Base-by-base conservation (phyloP, 2,797 vertebrate species). In the Benthosema pterotum region DNA sequence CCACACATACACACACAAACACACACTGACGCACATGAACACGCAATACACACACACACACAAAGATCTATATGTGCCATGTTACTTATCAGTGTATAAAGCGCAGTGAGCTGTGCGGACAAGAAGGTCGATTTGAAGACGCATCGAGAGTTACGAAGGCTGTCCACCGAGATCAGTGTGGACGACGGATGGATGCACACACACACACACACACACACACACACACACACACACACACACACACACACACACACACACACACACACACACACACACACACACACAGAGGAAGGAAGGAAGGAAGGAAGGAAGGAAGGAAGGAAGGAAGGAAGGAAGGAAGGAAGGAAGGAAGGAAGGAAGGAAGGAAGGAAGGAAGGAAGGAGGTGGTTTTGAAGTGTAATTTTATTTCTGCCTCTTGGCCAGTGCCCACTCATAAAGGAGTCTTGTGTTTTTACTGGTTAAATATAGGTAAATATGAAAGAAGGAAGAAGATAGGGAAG, bases 91-190 rank as follows among this genome's bases (percentile, higher is more conserved):
- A 45, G 63, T 68, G 59, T 75, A 71, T 77, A 77, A 83, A 84
- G 62, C 51, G 43, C 74, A 68, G 60, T 12, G 69, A 85, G 74
- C 54, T 50, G 69, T 75, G 56, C 65, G 60, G 54, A 22, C 58
- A 65, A 79, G 79, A 83, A 87, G 86, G 83, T 85, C 83, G 82
- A 49, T 57, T n/a, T 58, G 77, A 75, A 83, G 83, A 82, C 65
- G 71, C 67, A 71, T 67, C 9, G 51, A 78, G 72, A 83, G 77
- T 86, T 71, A 75, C 18, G 67, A 57, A 69, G 74, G 67, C 42
- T 55, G 28, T 71, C 60, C 52, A 51, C 52, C 22, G 42, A 53
- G 52, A 58, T 57, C 2, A 14, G 42, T 54, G 51, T 64, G 57
- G 22, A 54, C 71, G 63, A 46, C 61, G 57, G 50, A 28, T 1